Percentiles rank a stretch among this genome's conserved stretches.
These are phyloP conservation scores for Coelogynopora nodosa DNA, from an alignment of 2,888 invertebrate species.

Conservation along the genomic window DNA sequence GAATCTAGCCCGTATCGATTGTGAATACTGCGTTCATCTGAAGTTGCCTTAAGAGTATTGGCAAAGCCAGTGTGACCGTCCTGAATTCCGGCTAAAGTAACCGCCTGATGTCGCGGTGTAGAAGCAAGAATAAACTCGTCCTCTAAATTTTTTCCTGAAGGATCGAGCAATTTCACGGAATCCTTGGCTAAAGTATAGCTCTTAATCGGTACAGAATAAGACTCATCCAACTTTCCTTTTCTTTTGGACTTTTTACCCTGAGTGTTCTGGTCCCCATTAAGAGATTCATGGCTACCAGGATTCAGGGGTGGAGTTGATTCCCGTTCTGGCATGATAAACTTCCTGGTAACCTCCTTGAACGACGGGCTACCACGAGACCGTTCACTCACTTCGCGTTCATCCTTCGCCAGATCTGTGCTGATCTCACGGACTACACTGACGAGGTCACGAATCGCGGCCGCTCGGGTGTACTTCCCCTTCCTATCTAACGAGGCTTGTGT, in stretches of 20 bases:
- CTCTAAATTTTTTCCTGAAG: not conserved
- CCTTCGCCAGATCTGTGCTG: not conserved
- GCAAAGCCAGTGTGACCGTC: not conserved
- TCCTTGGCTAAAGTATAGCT: not conserved
- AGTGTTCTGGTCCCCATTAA: not conserved
- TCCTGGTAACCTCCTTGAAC: not conserved
- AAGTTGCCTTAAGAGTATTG: not conserved
- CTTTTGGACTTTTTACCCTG: no score
- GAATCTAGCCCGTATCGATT: constrained; percentile 6
- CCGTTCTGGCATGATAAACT: not conserved
- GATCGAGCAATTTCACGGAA: not conserved
- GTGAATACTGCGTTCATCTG: not conserved
- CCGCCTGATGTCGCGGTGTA: not conserved
- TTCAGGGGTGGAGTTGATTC: not conserved
- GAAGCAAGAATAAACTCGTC: constrained; percentile 10
- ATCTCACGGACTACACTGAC: not conserved
- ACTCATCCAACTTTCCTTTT: not conserved
- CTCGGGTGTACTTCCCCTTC: not conserved
- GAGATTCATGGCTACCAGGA: not conserved
- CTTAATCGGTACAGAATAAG: not conserved
- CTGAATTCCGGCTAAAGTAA: not conserved
- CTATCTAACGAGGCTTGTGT: not conserved
- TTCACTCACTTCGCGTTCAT: not conserved
- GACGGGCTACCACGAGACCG: not conserved
- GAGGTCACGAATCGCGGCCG: not conserved